Conservation (phyloP, 1,140 invertebrate genomes). For the Diorhabda sublineata region DNA sequence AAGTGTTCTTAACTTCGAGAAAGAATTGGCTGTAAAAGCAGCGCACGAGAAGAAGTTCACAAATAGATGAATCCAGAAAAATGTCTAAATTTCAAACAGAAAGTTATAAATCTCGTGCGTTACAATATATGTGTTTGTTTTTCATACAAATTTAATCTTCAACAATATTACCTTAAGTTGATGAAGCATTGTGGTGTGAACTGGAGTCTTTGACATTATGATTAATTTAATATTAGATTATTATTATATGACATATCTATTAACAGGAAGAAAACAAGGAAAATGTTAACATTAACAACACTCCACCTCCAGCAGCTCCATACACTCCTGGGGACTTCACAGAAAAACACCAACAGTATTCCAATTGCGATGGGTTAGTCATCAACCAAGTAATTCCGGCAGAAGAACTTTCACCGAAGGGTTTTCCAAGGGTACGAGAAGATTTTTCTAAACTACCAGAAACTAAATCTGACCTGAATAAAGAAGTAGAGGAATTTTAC, state of each 20-base stretch:
- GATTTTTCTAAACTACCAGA: constrained; percentile 34
- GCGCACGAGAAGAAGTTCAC: too few relatives aligned
- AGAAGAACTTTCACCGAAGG: constrained; percentile 18
- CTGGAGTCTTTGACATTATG: too few relatives aligned
- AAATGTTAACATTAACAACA: constrained; percentile 3
- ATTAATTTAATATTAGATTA: too few relatives aligned
- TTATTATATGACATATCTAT: background rate
- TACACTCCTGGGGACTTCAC: constrained; percentile 59
- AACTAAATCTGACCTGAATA: constrained; percentile 16
- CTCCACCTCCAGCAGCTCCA: constrained; percentile 21
- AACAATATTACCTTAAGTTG: too few relatives aligned
- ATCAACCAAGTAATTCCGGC: constrained; percentile 22
- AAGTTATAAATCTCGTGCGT: too few relatives aligned
- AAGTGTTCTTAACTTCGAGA: too few relatives aligned
- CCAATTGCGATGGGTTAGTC: constrained; percentile 46
- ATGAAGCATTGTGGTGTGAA: too few relatives aligned
- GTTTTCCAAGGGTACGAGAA: constrained; percentile 35
- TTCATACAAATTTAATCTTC: too few relatives aligned
- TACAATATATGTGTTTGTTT: too few relatives aligned
- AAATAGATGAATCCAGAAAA: too few relatives aligned
- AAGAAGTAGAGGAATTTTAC: constrained; percentile 31
- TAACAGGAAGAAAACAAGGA: constrained; percentile 15
- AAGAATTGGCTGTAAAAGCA: too few relatives aligned
- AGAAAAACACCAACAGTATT: constrained; percentile 51
- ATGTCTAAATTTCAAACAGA: too few relatives aligned